phyloP scores from a whole-genome alignment of 2,797 vertebrate genomes.

The Acrossocheilus fasciatus region DNA sequence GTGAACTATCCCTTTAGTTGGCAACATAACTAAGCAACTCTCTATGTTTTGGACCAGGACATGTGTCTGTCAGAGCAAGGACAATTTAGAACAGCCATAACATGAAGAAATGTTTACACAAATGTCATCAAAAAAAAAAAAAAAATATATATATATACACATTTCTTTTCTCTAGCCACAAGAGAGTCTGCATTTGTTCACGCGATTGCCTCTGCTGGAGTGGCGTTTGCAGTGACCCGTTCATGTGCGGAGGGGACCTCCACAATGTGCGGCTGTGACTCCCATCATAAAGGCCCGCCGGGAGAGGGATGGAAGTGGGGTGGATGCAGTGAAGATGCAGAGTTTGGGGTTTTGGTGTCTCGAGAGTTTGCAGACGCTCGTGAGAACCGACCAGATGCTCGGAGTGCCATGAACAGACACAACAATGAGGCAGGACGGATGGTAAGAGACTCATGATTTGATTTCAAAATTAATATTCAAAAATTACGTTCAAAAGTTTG shows the following conservation, averaged over 20 bases:
- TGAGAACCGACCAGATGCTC: conserved; percentile 95
- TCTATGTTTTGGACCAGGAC: background rate
- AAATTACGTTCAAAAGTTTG: background rate
- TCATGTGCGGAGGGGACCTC: conserved; percentile 94
- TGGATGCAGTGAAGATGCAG: conserved; percentile 96
- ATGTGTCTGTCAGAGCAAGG: background rate
- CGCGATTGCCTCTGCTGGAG: conserved; percentile 93
- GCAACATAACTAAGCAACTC: background rate
- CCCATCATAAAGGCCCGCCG: conserved; percentile 92
- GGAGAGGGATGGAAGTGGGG: conserved; percentile 99
- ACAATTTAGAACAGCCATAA: background rate
- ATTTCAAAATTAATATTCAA: background rate
- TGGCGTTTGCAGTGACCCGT: conserved; percentile 94
- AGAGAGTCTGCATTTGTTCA: conserved; percentile 97
- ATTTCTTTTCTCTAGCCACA: conserved; percentile 82
- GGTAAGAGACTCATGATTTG: conserved; percentile 71
- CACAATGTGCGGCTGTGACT: conserved; percentile 95
- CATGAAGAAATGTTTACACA: background rate
- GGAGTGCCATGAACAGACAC: conserved; percentile 98
- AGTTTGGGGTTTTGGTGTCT: conserved; percentile 96
- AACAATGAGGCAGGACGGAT: conserved; percentile 97
- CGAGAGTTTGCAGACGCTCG: conserved; percentile 95
- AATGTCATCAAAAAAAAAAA: background rate
- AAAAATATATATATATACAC: background rate
- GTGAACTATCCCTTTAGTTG: background rate